A percentile compares a stretch with the other conserved stretches of the same genome.
phyloP scores from a whole-genome alignment of 2,113 vertebrate species.

The Todiramphus chloris region DNA sequence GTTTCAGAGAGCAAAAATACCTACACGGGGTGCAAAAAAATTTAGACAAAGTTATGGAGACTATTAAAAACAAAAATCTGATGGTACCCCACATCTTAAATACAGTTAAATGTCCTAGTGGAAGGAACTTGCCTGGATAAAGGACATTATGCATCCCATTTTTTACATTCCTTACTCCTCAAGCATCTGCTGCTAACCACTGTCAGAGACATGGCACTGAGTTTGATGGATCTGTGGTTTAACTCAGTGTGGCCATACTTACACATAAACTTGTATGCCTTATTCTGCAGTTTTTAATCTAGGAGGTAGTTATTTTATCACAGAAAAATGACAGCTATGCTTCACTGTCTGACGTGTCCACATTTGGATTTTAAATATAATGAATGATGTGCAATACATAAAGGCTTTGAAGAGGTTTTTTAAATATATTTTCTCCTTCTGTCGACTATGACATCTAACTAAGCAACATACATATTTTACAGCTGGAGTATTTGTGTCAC shows the following conservation, averaged over 20 bases:
- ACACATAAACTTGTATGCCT: neutral
- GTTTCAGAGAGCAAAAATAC: neutral
- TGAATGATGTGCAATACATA: constrained; percentile 51
- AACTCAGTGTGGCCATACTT: neutral
- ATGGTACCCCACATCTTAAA: neutral
- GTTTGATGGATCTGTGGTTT: constrained; percentile 6
- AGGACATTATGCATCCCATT: neutral
- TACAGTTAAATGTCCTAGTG: neutral
- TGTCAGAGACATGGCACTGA: neutral
- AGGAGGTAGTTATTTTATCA: constrained; percentile 13
- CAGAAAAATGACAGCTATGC: constrained; percentile 24
- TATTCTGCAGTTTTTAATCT: constrained; percentile 5
- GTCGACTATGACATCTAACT: constrained; percentile 43
- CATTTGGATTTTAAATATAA: constrained; percentile 61
- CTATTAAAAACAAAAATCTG: neutral
- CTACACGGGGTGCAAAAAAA: neutral
- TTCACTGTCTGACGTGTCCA: neutral
- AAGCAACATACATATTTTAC: constrained; percentile 56
- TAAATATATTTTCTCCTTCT: constrained; percentile 24
- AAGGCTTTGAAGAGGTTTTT: constrained; percentile 55
- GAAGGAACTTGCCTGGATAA: neutral
- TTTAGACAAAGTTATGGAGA: neutral
- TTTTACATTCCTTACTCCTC: neutral
- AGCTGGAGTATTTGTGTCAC: constrained; percentile 66
- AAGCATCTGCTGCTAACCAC: neutral